Base-by-base conservation (phyloP, 2,888 invertebrate genomes). In the Stramonita haemastoma region DNA sequence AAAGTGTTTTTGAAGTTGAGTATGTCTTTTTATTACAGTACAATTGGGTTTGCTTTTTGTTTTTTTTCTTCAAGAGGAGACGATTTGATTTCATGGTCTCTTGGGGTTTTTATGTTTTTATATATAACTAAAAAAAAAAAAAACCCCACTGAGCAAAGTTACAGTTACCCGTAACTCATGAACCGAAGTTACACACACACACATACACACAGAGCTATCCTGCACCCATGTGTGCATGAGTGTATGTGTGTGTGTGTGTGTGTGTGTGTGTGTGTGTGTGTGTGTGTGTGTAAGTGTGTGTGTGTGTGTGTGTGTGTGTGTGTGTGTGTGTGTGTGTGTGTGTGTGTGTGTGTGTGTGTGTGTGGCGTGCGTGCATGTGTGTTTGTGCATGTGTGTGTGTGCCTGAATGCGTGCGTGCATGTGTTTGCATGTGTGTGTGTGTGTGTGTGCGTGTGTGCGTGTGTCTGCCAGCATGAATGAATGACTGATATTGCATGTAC, bases 331-430 rank as follows among this genome's bases (percentile, higher is more conserved):
- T 79, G 32, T 32, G 79, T 79, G 32, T 70, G 22, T 32, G 19
- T 79, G 79, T 79, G 32, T 73, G n/a, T n/a, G 26, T 73, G 73
- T 73, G 19, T 66, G n/a, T 77, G 77, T 77, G 77, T 73, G 73
- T 2, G 73, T 26, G 73, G n/a, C n/a, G 73, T 26, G 73, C 11
- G 73, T 26, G 73, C n/a, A 26, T 8, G 73, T 73, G 73, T 73
- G 77, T 29, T n/a, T 77, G 77, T 77, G 77, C 1, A 29, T 77
- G 77, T 6, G 77, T 77, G 66, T 66, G 66, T 66, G 26, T 77
- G 77, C 60, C 60, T 15, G 19, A 11, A 60, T 60, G 60, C 60
- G 60, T 60, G 60, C 60, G 13, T 60, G 60, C 60, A 15, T 70
- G 5, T 70, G 22, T 70, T 17, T 70, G 5, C 22, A 70, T 70